These are phyloP conservation scores for Chironomus tepperi DNA, from an alignment of 1,140 invertebrate genomes.

Conservation along the genomic window DNA sequence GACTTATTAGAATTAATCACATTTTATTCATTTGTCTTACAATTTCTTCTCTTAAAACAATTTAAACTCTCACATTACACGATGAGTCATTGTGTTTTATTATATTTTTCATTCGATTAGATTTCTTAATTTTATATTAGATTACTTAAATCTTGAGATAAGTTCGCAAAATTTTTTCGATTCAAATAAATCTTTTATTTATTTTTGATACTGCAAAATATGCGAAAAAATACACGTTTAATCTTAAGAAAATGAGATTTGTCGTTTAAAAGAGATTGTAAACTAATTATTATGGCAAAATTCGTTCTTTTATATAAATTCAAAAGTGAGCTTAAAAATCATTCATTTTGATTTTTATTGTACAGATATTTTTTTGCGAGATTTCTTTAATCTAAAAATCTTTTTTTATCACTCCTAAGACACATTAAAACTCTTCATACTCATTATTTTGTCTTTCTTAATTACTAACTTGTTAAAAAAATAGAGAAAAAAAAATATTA, in stretches of 20 bases:
- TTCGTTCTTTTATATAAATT: background rate
- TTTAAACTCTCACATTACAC: background rate
- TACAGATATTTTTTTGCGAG: background rate
- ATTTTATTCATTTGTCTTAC: slow-evolving; percentile 9
- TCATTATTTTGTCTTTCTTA: background rate
- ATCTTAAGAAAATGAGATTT: slow-evolving; percentile 8
- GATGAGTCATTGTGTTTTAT: background rate
- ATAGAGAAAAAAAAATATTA: background rate
- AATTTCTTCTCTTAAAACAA: background rate
- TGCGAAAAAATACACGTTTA: background rate
- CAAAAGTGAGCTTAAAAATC: too few species aligned
- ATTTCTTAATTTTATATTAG: background rate
- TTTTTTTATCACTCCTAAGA: slow-evolving; percentile 12
- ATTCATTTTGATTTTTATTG: too few species aligned
- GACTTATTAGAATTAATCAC: slow-evolving; percentile 14
- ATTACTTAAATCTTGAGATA: background rate
- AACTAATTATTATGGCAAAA: slow-evolving; percentile 9
- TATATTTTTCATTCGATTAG: background rate
- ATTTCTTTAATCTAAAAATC: background rate
- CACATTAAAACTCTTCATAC: background rate
- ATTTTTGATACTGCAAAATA: background rate
- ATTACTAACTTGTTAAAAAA: background rate
- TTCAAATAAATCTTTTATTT: background rate
- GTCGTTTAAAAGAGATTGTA: background rate
- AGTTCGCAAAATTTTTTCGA: background rate